Evolutionary conservation across 2,797 vertebrate genomes (phyloP).

Genomic region (Oreochromis mossambicus): DNA sequence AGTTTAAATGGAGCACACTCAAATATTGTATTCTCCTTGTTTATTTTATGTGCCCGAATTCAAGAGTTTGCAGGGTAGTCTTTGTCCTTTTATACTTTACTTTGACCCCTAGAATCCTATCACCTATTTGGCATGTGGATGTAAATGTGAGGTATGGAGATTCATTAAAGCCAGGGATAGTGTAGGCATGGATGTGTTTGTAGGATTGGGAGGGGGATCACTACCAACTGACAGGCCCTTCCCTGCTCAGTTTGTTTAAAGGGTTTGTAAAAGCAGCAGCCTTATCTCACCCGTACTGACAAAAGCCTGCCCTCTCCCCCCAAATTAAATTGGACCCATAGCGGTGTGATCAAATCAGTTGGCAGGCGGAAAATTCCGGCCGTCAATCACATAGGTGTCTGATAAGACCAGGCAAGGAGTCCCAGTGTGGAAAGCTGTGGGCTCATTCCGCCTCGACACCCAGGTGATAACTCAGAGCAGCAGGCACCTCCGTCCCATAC

Average conservation of each 20-base stretch:
- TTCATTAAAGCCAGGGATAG: constrained; percentile 60
- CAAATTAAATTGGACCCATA: constrained; percentile 83
- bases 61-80: not conserved
- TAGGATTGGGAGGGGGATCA: constrained; percentile 58
- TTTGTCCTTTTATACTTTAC: not conserved
- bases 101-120: constrained; percentile 29
- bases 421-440: constrained; percentile 68
- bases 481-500: constrained; percentile 60
- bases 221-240: constrained; percentile 76
- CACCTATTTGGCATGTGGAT: constrained; percentile 53
- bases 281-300: constrained; percentile 81
- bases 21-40: not conserved
- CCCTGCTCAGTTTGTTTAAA: constrained; percentile 78
- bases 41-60: not conserved
- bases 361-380: constrained; percentile 79
- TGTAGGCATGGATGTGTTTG: not conserved
- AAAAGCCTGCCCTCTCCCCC: constrained; percentile 80
- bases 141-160: constrained; percentile 70
- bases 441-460: constrained; percentile 74
- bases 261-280: constrained; percentile 81
- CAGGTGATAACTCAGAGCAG: constrained; percentile 77
- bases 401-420: constrained; percentile 77
- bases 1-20: not conserved
- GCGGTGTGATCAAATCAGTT: constrained; percentile 81
- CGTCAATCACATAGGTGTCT: constrained; percentile 77